Base-by-base conservation (phyloP, 1,140 invertebrate genomes). In the Drosophila athabasca region DNA sequence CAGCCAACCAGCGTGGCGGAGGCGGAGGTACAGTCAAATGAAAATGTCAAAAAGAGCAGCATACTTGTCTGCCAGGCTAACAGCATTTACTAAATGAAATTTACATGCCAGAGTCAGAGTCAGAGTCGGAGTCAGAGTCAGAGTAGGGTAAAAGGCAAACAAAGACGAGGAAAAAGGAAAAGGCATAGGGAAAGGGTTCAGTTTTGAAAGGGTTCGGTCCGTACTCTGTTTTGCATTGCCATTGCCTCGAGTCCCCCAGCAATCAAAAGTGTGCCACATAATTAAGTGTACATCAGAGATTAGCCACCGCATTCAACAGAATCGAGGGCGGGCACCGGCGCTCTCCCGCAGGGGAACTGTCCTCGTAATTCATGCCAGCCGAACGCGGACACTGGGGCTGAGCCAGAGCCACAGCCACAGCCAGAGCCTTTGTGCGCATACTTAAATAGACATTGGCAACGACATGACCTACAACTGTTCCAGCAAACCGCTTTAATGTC, bases 281-380 rank as follows among this genome's bases (percentile, higher is more conserved):
- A 87, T 87, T 88, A 87, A 83, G 83, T 88, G 76, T 76, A 88
- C 79, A 87, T 87, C 83, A 88, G 83, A 87, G 83, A 87, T 87
- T 88, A 87, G 82, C 83, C 70, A 70, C 55, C 67, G 68, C 55
- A 68, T 61, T 74, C 76, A 83, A 50, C 67, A 58, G 82, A 74
- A 60, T 55, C 45, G 76, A 48, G 50, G 64, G 55, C 29, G 29
- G 50, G 24, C 26, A 50, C 41, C 61, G 59, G 24, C 39, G 54
- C 31, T 68, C 53, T 54, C 57, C 70, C 61, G 55, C 26, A 44
- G 52, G 52, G 43, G 24, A 35, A 61, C 45, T 50, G 29, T 75
- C 48, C 67, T 69, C 31, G 59, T 45, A 73, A 50, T 66, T 64
- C 52, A 61, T 50, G 45, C 35, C 66, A 52, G 79, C 64, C 61